Percentiles rank a stretch among this genome's conserved stretches.
These are phyloP conservation scores for Boloria selene DNA, from an alignment of 2,888 invertebrate species.

Conservation along the genomic window DNA sequence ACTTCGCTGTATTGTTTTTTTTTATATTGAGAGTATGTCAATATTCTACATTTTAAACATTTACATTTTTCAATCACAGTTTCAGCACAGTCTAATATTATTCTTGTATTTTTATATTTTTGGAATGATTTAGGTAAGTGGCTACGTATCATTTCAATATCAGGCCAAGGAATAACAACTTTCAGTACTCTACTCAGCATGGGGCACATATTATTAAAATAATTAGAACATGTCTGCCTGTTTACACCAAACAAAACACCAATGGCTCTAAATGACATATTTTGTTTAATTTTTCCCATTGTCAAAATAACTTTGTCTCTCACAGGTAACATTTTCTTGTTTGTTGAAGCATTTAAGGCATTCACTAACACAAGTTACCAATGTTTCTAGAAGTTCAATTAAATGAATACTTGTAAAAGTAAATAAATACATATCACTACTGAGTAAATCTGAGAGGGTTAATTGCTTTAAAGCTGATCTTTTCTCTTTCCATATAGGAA, in stretches of 20 bases:
- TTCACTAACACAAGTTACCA: conserved; percentile 11
- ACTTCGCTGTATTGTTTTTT: conserved; percentile 11
- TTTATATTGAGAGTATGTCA: conserved; percentile 6
- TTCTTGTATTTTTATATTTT: conserved; percentile 10
- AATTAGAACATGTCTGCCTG: conserved; percentile 12
- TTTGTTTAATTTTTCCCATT: conserved; percentile 6
- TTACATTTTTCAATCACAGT: conserved; percentile 13
- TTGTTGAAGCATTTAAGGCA: conserved; percentile 9
- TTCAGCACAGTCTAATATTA: conserved; percentile 13
- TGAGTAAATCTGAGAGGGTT: conserved; percentile 13
- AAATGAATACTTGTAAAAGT: conserved; percentile 1
- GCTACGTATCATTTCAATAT: conserved; percentile 11
- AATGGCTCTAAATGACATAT: conserved; percentile 14
- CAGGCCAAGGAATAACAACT: conserved; percentile 6
- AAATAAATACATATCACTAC: conserved; percentile 11
- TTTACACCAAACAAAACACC: conserved; percentile 9
- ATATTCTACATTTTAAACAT: conserved; percentile 14
- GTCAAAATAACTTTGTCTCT: conserved; percentile 13
- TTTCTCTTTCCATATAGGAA: conserved; percentile 12
- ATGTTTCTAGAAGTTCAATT: conserved; percentile 6
- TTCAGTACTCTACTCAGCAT: conserved; percentile 12
- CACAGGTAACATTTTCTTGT: conserved; percentile 10
- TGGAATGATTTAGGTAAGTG: conserved; percentile 12
- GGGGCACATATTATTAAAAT: conserved; percentile 13
- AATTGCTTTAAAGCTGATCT: conserved; percentile 16